Evolutionary conservation across 2,113 vertebrate species (phyloP).

Genomic region (Microtus ochrogaster): DNA sequence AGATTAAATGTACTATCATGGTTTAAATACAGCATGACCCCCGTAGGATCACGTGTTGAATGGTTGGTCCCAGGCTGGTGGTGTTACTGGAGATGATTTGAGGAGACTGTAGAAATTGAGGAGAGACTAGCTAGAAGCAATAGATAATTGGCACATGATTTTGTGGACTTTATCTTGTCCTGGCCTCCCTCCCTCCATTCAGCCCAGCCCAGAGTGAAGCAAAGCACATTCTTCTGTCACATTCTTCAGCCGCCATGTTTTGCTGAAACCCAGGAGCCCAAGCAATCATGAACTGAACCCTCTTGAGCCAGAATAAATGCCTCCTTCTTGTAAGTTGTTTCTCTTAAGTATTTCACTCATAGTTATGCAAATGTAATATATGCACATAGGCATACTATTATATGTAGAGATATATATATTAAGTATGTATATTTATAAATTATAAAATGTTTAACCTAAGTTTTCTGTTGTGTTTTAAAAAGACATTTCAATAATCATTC

Average conservation of each 20-base stretch:
- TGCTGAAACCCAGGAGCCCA: not conserved
- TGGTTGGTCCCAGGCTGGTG: not conserved
- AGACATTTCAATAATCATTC: not conserved
- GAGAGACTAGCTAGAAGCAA: not conserved
- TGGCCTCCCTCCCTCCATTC: not conserved
- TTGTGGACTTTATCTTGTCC: not conserved
- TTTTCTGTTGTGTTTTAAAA: not conserved
- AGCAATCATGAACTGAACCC: not conserved
- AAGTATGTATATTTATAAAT: not conserved
- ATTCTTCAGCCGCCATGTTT: not conserved
- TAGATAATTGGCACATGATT: not conserved
- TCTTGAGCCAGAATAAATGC: not conserved
- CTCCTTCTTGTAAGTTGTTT: not conserved
- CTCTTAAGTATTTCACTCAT: not conserved
- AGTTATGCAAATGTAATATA: not conserved
- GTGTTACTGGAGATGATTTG: not conserved
- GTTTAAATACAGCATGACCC: not conserved
- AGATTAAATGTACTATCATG: not conserved
- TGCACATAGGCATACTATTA: not conserved
- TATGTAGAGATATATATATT: not conserved
- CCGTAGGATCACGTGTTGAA: too few species aligned
- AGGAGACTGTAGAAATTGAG: not conserved
- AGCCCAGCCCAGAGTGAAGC: not conserved
- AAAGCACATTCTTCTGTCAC: not conserved
- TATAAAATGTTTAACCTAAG: not conserved